phyloP scores from a whole-genome alignment of 1,140 invertebrate species.

The Chironomus striatipennis region DNA sequence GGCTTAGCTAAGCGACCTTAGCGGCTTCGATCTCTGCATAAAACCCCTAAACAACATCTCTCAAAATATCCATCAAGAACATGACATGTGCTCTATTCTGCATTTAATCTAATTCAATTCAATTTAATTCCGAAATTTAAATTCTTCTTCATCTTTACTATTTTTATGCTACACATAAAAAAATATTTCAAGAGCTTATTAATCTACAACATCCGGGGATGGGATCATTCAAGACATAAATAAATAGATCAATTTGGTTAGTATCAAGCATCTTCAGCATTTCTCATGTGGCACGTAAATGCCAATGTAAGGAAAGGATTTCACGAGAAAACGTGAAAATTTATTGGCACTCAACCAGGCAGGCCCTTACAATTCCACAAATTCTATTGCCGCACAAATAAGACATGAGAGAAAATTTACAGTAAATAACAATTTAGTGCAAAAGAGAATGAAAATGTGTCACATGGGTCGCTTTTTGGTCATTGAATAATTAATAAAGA shows the following conservation, averaged over 20 bases:
- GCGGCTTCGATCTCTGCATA: too few species aligned
- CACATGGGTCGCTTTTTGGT: background rate
- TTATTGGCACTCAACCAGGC: background rate
- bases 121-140: background rate
- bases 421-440: background rate
- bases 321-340: background rate
- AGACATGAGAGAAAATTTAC: too few species aligned
- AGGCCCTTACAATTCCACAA: too few species aligned
- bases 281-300: too few species aligned
- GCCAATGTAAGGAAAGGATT: background rate
- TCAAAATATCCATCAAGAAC: too few species aligned
- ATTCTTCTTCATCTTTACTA: background rate
- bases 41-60: too few species aligned
- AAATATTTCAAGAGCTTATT: background rate
- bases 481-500: constrained; percentile 9
- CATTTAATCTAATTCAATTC: constrained; percentile 14
- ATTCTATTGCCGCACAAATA: too few species aligned
- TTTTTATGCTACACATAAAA: too few species aligned
- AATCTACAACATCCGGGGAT: constrained; percentile 2
- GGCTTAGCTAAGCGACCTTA: too few species aligned
- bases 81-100: background rate
- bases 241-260: too few species aligned
- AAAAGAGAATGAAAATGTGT: background rate
- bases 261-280: too few species aligned
- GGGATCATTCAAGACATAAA: background rate